Base-by-base conservation (phyloP, 2,113 vertebrate genomes). In the Rostratula benghalensis region DNA sequence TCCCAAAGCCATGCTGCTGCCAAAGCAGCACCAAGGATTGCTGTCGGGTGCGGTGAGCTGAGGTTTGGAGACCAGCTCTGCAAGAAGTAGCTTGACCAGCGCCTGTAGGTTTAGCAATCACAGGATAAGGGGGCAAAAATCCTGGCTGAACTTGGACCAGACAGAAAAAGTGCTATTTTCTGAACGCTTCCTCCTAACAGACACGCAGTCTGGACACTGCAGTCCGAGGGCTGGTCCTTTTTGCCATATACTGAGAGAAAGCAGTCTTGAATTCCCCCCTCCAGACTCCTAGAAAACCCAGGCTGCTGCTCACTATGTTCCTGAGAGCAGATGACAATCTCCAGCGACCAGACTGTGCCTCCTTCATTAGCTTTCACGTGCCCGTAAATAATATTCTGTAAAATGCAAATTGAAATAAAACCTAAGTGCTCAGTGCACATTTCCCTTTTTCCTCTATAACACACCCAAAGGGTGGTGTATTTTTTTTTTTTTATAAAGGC, bases 341-440 rank as follows among this genome's bases (percentile, higher is more conserved):
- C 35, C 87, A 56, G 90, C 1, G 1, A 63, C 65, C 77, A n/a
- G 70, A 35, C 80, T 1, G 0, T 0, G 7, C 46, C 64, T 76
- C 88, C 94, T 90, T 88, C 69, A 1, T 79, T 74, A 67, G 70
- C 77, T 92, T 91, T 93, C 94, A 94, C 61, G 48, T 53, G 61
- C 78, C 75, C 43, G 54, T 90, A 93, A 93, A 95, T 90, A 90
- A 90, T 93, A 93, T 64, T 54, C 90, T 65, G 85, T 89, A 89
- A 91, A 95, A 95, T 51, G 82, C 78, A 95, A 97, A 95, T 60
- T 1, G 5, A 95, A 94, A 93, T 83, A 75, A 93, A 97, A 59
- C 60, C 3, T 13, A 65, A 93, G 88, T 3, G 81, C 96, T 93
- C 79, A 90, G 92, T 95, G 97, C 95, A 64, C 94, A 64, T 90